Conservation (phyloP, 2,797 vertebrate genomes). For the Hoplostethus atlanticus region DNA sequence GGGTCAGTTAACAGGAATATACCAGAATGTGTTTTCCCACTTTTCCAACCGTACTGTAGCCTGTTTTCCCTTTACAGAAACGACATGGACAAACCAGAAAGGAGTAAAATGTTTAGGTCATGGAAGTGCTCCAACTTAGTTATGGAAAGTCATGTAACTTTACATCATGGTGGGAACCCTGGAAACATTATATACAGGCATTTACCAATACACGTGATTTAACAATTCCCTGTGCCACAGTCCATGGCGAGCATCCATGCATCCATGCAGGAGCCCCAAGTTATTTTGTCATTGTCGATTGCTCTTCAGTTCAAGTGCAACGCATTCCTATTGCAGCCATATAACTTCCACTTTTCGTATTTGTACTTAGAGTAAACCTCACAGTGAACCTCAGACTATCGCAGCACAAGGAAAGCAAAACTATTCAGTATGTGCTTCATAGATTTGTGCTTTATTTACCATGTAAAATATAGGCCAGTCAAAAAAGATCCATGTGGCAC, state of each 20-base stretch:
- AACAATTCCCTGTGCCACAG: background rate
- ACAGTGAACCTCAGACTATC: conserved; percentile 10
- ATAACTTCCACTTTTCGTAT: conserved; percentile 16
- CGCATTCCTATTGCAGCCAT: background rate
- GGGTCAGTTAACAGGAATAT: too few species aligned
- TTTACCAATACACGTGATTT: too few species aligned
- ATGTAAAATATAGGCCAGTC: conserved; percentile 42
- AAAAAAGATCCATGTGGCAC: conserved; percentile 43
- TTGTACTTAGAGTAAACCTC: conserved; percentile 3
- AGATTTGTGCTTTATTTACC: conserved; percentile 34
- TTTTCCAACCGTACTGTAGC: too few species aligned
- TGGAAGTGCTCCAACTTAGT: too few species aligned
- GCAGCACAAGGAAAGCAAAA: background rate
- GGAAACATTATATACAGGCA: too few species aligned
- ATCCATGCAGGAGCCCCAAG: background rate
- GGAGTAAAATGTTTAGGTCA: too few species aligned
- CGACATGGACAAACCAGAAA: too few species aligned
- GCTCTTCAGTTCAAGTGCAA: background rate
- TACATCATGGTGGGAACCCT: too few species aligned
- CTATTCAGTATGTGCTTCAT: conserved; percentile 9
- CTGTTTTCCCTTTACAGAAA: too few species aligned
- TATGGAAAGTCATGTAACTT: too few species aligned
- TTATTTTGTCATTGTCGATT: background rate
- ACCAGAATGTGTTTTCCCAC: too few species aligned
- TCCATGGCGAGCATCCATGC: background rate